Conservation (phyloP, 2,113 vertebrate genomes). For the Progne subis region DNA sequence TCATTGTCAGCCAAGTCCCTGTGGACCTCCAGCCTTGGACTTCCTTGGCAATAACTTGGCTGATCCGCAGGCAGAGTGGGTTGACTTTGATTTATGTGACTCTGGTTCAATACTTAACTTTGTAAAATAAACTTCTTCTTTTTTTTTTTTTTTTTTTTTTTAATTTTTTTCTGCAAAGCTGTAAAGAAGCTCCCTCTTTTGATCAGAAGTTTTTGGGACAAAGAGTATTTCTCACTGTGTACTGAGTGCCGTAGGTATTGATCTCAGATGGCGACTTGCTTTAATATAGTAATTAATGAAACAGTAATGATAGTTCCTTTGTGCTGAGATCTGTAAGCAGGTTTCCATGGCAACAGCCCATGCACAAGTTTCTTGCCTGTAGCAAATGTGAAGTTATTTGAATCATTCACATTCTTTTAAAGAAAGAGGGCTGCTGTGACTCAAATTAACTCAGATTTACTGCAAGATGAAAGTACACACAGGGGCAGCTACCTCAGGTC, state of each 20-base stretch:
- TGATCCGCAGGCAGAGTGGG: background rate
- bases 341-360: conserved; percentile 44
- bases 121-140: background rate
- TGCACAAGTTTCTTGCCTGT: conserved; percentile 19
- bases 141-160: background rate
- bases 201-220: background rate
- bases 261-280: background rate
- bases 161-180: background rate
- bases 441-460: conserved; percentile 49
- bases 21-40: background rate
- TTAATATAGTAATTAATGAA: conserved; percentile 62
- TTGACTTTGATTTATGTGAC: conserved; percentile 23
- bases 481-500: background rate
- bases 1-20: background rate
- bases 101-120: background rate
- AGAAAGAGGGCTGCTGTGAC: background rate
- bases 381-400: conserved; percentile 52
- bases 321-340: background rate
- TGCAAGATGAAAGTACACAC: background rate
- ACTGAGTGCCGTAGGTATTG: background rate
- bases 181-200: background rate
- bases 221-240: background rate
- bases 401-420: conserved; percentile 44
- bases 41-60: background rate
- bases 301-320: conserved; percentile 11